Percentiles rank a stretch among this genome's conserved stretches.
These are phyloP conservation scores for Drosophila quasianomalipes DNA, from an alignment of 2,888 invertebrate species.

Conservation along the genomic window DNA sequence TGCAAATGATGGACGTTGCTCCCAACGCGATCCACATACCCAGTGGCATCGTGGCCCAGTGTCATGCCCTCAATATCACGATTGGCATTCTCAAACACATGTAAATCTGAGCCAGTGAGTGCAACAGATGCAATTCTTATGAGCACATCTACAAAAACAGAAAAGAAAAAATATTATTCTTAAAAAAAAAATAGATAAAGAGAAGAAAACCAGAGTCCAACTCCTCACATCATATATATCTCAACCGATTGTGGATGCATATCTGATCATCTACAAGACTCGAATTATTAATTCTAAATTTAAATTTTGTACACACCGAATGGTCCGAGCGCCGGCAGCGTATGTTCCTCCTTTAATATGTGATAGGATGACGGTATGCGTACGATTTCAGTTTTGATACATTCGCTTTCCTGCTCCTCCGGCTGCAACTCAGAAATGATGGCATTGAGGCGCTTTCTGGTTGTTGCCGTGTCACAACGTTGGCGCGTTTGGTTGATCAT, in stretches of 20 bases:
- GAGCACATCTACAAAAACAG: slow-evolving; percentile 87
- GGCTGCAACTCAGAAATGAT: neutral
- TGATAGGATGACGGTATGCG: slow-evolving; percentile 61
- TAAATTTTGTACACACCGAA: slow-evolving; percentile 57
- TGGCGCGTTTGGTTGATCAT: slow-evolving; percentile 33
- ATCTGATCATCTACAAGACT: neutral
- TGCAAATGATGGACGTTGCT: slow-evolving; percentile 88
- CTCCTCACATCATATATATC: neutral
- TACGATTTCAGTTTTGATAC: slow-evolving; percentile 44
- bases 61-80: slow-evolving; percentile 85
- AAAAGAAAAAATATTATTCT: neutral
- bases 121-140: slow-evolving; percentile 92
- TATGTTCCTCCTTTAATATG: slow-evolving; percentile 42
- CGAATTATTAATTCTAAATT: neutral
- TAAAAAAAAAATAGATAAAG: neutral
- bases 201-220: neutral
- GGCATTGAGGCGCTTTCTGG: slow-evolving; percentile 6
- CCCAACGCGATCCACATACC: slow-evolving; percentile 90
- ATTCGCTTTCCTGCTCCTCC: neutral
- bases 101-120: slow-evolving; percentile 97
- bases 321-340: slow-evolving; percentile 56
- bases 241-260: neutral
- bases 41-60: slow-evolving; percentile 96
- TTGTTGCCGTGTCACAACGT: slow-evolving; percentile 2
- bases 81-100: slow-evolving; percentile 88